These are phyloP conservation scores for Acleris laterana DNA, from an alignment of 2,888 invertebrate species.

Conservation along the genomic window DNA sequence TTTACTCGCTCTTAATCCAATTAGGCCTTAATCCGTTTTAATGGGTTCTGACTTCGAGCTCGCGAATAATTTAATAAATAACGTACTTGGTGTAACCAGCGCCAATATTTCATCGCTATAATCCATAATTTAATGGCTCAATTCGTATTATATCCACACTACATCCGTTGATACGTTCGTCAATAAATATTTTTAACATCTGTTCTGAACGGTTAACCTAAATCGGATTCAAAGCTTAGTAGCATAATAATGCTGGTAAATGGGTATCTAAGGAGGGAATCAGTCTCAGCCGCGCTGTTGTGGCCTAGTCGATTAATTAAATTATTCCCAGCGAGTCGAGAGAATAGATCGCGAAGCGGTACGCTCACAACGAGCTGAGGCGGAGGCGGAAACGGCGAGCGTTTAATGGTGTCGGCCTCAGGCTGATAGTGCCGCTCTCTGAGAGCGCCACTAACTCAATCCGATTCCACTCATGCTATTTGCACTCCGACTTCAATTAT, in stretches of 20 bases:
- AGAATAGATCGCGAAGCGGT: slow-evolving; percentile 41
- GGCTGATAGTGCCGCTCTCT: slow-evolving; percentile 62
- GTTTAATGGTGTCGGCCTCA: slow-evolving; percentile 39
- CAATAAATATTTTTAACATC: slow-evolving; percentile 46
- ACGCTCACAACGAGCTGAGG: slow-evolving; percentile 36
- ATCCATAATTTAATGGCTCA: slow-evolving; percentile 13
- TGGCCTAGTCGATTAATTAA: slow-evolving; percentile 77
- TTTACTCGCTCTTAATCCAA: slow-evolving; percentile 9
- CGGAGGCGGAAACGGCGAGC: slow-evolving; percentile 1
- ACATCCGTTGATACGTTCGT: slow-evolving; percentile 31
- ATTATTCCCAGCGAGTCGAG: slow-evolving; percentile 70
- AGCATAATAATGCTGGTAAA: slow-evolving; percentile 74
- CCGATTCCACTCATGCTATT: slow-evolving; percentile 80
- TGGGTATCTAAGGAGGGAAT: slow-evolving; percentile 78
- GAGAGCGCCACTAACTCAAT: slow-evolving; percentile 77
- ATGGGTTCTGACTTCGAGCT: background rate
- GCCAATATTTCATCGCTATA: too few relatives aligned
- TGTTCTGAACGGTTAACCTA: slow-evolving; percentile 57
- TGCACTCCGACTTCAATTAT: slow-evolving; percentile 80
- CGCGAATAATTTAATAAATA: too few relatives aligned
- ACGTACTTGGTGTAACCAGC: too few relatives aligned
- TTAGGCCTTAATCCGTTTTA: slow-evolving; percentile 7
- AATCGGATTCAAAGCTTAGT: slow-evolving; percentile 69
- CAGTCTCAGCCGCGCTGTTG: slow-evolving; percentile 68
- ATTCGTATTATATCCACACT: slow-evolving; percentile 5